These are phyloP conservation scores for Oreonectes daqikongensis DNA, from an alignment of 2,797 vertebrate genomes.

Conservation along the genomic window DNA sequence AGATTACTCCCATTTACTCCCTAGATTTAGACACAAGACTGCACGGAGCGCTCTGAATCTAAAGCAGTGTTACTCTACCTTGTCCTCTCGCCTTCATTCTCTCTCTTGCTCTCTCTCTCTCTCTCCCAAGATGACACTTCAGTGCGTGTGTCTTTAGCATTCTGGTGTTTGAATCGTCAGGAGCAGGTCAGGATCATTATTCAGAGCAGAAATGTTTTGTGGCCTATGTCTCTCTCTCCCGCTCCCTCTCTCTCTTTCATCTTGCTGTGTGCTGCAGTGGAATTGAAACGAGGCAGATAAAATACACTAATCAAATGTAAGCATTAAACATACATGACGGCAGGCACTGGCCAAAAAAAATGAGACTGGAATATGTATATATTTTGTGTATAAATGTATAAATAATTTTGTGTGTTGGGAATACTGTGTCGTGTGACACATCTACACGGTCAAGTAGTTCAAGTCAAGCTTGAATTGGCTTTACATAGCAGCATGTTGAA, in stretches of 20 bases:
- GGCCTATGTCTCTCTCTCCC: slow-evolving; percentile 21
- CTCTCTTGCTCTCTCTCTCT: slow-evolving; percentile 9
- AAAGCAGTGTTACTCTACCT: slow-evolving; percentile 41
- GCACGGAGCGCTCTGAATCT: slow-evolving; percentile 50
- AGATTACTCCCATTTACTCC: slow-evolving; percentile 57
- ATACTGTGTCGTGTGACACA: not conserved
- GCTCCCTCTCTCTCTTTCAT: slow-evolving; percentile 30
- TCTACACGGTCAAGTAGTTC: slow-evolving; percentile 16
- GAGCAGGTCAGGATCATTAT: slow-evolving; percentile 51
- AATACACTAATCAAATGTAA: slow-evolving; percentile 51
- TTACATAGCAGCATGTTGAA: not conserved
- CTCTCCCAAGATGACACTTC: slow-evolving; percentile 43
- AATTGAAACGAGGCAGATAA: slow-evolving; percentile 51
- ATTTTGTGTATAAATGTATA: too few relatives aligned
- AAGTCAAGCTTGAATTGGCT: slow-evolving; percentile 25
- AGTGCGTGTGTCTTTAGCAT: slow-evolving; percentile 49
- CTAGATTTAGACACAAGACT: slow-evolving; percentile 34
- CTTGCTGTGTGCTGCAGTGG: slow-evolving; percentile 43
- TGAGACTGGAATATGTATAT: not conserved
- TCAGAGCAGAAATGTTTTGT: slow-evolving; percentile 43
- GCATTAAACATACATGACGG: slow-evolving; percentile 48
- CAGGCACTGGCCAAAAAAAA: not conserved
- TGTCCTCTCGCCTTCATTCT: slow-evolving; percentile 7
- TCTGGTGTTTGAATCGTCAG: slow-evolving; percentile 27
- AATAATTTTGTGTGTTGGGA: not conserved